Base-by-base conservation (phyloP, 2,888 invertebrate species). In the Drosophila diplacantha region DNA sequence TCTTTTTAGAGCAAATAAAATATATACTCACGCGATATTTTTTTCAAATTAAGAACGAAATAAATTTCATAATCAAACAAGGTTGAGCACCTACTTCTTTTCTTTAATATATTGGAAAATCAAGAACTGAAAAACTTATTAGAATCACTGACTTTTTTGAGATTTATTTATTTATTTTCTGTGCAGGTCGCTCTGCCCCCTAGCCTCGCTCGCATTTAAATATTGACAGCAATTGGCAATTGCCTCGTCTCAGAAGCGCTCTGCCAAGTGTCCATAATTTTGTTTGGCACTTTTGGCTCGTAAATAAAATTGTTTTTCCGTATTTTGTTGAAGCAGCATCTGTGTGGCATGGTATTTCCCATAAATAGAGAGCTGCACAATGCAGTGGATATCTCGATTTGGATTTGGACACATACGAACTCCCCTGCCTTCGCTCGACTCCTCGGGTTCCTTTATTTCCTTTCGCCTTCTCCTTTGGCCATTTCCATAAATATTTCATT, bases 151-250 rank as follows among this genome's bases (percentile, higher is more conserved):
- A 24, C 11, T n/a, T n/a, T n/a, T n/a, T n/a, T n/a, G n/a, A n/a
- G n/a, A n/a, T n/a, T n/a, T n/a, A n/a, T n/a, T n/a, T n/a, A n/a
- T n/a, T 32, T 20, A 14, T 34, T 34, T 34, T 9, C n/a, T 9
- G 12, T 54, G 54, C 5, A 22, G 8, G 0, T 6, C 16, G 11
- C 12, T 16, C 20, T 20, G 11, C 11, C 11, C n/a, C n/a, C 12
- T 3, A 34, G 5, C 9, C 20, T 20, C 50, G 9, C 35, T 67
- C 57, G 62, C 63, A 80, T 83, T 75, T 57, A 80, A 83, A 80
- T 81, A 83, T 83, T 85, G 85, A 81, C 84, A 83, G 75, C 84
- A 68, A 80, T 75, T 83, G 80, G 82, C 82, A 81, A 85, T 78
- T 78, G 78, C 72, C 64, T 68, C 69, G 68, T 47, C 60, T 49